Conservation (phyloP, 2,113 vertebrate genomes). For the Circaetus cinerascens region DNA sequence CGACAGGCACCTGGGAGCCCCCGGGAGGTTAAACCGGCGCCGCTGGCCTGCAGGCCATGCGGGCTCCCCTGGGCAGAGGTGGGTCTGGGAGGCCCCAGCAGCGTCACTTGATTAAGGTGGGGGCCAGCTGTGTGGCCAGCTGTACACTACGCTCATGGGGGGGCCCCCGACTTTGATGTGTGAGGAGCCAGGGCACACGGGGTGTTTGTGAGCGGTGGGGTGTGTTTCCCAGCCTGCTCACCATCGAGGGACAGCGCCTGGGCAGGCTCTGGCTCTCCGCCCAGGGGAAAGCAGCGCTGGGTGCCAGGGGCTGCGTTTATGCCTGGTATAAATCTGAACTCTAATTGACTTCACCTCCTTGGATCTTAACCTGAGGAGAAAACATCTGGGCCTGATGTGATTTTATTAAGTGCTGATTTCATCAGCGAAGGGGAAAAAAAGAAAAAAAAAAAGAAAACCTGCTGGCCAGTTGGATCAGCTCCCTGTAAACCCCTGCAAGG, state of each 20-base stretch:
- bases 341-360: constrained; percentile 12
- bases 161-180: fast-evolving
- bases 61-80: background rate
- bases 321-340: background rate
- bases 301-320: background rate
- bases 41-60: background rate
- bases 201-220: fast-evolving
- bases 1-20: background rate
- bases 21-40: background rate
- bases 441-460: background rate
- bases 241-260: fast-evolving
- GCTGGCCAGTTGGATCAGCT: background rate
- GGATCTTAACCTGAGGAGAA: background rate
- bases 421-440: background rate
- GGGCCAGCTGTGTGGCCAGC: background rate
- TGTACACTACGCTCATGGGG: background rate
- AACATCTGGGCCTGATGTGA: constrained; percentile 30
- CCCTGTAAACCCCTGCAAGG: background rate
- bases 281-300: fast-evolving
- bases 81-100: background rate
- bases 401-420: constrained; percentile 48
- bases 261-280: fast-evolving
- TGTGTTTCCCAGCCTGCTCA: background rate
- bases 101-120: fast-evolving
- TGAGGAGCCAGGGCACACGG: fast-evolving